Conservation (phyloP, 1,140 invertebrate genomes). For the Neomicropteryx cornuta region DNA sequence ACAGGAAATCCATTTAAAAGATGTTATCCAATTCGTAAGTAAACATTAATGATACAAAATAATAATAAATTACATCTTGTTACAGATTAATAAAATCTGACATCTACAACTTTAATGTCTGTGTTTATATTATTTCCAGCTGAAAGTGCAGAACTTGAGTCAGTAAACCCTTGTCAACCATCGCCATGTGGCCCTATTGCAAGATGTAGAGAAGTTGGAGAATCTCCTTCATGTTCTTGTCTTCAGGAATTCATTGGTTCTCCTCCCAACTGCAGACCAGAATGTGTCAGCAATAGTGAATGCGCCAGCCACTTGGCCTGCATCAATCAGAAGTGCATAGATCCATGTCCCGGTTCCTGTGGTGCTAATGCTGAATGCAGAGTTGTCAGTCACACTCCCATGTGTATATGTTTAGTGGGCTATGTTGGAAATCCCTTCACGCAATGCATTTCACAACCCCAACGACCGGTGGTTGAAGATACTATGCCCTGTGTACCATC, state of each 20-base stretch:
- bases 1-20: constrained; percentile 43
- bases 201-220: constrained; percentile 49
- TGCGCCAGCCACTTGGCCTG: constrained; percentile 61
- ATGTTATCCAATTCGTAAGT: constrained; percentile 33
- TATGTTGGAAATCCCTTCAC: constrained; percentile 52
- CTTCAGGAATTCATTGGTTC: constrained; percentile 48
- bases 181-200: constrained; percentile 67
- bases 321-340: constrained; percentile 57
- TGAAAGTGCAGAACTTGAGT: constrained; percentile 62
- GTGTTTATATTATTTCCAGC: constrained; percentile 52
- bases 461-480: too few relatives aligned
- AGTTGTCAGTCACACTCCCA: constrained; percentile 54
- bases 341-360: constrained; percentile 65
- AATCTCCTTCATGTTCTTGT: constrained; percentile 55
- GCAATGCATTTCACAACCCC: too few relatives aligned
- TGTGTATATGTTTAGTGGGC: constrained; percentile 49
- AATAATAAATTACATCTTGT: neutral
- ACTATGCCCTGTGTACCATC: constrained; percentile 46
- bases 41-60: constrained; percentile 8
- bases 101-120: constrained; percentile 44
- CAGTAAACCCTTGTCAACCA: constrained; percentile 54
- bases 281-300: constrained; percentile 61
- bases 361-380: constrained; percentile 54
- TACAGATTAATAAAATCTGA: constrained; percentile 4
- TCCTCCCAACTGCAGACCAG: constrained; percentile 60